Conservation (phyloP, 1,140 invertebrate genomes). For the Drosophila gunungcola region DNA sequence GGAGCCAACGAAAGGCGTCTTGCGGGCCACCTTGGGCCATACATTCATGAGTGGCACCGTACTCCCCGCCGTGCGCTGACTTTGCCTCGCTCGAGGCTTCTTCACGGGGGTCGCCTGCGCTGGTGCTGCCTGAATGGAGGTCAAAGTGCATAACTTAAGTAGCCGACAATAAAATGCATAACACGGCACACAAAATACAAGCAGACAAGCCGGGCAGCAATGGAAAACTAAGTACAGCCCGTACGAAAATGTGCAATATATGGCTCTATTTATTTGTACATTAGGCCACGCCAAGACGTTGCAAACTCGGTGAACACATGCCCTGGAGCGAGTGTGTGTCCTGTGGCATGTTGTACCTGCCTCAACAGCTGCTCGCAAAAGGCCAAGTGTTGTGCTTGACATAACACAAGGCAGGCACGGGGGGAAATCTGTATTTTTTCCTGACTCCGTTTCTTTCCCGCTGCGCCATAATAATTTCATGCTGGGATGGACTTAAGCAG, state of each 20-base stretch:
- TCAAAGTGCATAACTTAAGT: conserved; percentile 83
- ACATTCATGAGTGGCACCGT: conserved; percentile 42
- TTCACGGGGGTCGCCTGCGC: conserved; percentile 38
- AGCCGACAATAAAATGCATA: conserved; percentile 83
- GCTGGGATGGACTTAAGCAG: conserved; percentile 55
- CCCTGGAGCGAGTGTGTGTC: conserved; percentile 21
- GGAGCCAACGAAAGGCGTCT: conserved; percentile 16
- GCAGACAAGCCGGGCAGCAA: conserved; percentile 30
- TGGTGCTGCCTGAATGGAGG: conserved; percentile 70
- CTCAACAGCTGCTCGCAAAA: conserved; percentile 73
- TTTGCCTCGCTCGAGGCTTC: conserved; percentile 11
- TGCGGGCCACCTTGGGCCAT: conserved; percentile 24
- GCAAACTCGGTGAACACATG: conserved; percentile 29
- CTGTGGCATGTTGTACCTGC: conserved; percentile 54
- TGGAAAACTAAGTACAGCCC: conserved; percentile 52
- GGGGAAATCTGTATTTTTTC: conserved; percentile 38
- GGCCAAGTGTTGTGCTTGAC: conserved; percentile 80
- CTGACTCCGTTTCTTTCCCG: conserved; percentile 35
- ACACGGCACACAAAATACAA: conserved; percentile 53
- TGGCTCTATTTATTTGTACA: conserved; percentile 79
- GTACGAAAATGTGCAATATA: conserved; percentile 73
- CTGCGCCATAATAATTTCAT: conserved; percentile 67
- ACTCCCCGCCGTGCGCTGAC: conserved; percentile 1
- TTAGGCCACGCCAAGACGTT: conserved; percentile 61
- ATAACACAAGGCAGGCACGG: conserved; percentile 56